A percentile compares a stretch with the other conserved stretches of the same genome.
These are phyloP conservation scores for Leucoraja ocellata DNA, from an alignment of 2,797 vertebrate species.

Conservation along the genomic window DNA sequence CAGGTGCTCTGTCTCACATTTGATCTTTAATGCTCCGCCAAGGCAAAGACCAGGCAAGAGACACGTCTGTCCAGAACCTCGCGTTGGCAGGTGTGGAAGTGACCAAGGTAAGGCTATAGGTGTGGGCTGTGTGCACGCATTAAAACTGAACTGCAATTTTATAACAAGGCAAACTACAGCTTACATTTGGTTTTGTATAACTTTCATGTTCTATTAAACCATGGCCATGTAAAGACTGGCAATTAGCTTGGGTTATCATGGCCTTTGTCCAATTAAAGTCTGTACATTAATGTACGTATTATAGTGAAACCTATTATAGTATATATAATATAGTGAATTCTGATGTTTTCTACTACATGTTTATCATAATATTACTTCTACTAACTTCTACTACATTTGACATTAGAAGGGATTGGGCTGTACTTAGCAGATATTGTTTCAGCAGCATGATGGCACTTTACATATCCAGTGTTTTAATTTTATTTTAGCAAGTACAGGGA, in stretches of 20 bases:
- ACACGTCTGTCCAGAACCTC: constrained; percentile 63
- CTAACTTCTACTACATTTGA: background rate
- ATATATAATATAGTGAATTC: background rate
- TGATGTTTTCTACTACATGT: background rate
- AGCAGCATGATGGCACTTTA: background rate
- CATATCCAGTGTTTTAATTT: background rate
- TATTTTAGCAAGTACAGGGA: background rate
- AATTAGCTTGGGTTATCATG: background rate
- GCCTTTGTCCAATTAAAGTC: background rate
- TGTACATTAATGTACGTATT: background rate
- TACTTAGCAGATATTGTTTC: background rate
- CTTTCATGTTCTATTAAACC: background rate
- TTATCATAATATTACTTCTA: background rate
- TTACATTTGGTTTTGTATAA: background rate
- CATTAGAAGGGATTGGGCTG: background rate
- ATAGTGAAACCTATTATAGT: no score
- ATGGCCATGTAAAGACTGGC: background rate
- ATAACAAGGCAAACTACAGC: background rate
- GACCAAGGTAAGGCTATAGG: constrained; percentile 72
- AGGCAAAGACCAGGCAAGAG: constrained; percentile 62
- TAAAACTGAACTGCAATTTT: background rate
- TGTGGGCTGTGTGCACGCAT: constrained; percentile 47
- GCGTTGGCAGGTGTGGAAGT: constrained; percentile 61
- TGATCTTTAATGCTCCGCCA: constrained; percentile 56
- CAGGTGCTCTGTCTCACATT: constrained; percentile 64